Base-by-base conservation (phyloP, 1,140 invertebrate species). In the Drosophila carrolli region DNA sequence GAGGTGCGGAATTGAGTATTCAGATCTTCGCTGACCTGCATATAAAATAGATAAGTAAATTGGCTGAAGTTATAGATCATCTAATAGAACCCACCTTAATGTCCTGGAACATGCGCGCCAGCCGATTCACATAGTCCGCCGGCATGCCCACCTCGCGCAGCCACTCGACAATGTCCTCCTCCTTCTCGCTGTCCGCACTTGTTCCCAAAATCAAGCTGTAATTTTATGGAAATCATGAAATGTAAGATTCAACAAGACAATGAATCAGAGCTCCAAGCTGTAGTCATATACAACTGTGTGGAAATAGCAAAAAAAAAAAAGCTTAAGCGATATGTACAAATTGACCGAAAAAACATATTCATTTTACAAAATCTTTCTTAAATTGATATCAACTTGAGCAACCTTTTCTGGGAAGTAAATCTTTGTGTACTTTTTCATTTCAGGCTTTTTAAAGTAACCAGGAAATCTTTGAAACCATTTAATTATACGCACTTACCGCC, bases 131-230 rank as follows among this genome's bases (percentile, higher is more conserved):
- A 94, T 98, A 99, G 93, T 99, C 99, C 1, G 98, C 98, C 6
- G 99, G 99, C 98, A 99, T 99, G 16, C 99, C 99, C 32, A 99
- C 97, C 93, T 97, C 96, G 19, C 97, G 93, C 48, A 97, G 92
- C 96, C 98, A 99, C 92, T 99, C 98, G 0, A 99, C 98, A 97
- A 99, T 99, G 93, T 98, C 98, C 93, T 99, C 98, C 93, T 99
- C 99, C 92, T 99, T 99, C 92, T 99, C 99, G 77, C 97, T 99
- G 93, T 99, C 99, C 2, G 98, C 98, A 81, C 98, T 99, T 13
- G 97, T 98, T 83, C 99, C 98, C 53, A 99, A 93, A 88, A 99
- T 99, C 35, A 99, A 95, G 37, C 82, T 92, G 35, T 23, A 47
- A 6, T 38, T 6, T 9, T 19, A 27, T 2, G 8, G 2, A 43